Evolutionary conservation across 92 coral and sea anemone genomes (phyloP).

Genomic region (Palythoa caribaeorum): DNA sequence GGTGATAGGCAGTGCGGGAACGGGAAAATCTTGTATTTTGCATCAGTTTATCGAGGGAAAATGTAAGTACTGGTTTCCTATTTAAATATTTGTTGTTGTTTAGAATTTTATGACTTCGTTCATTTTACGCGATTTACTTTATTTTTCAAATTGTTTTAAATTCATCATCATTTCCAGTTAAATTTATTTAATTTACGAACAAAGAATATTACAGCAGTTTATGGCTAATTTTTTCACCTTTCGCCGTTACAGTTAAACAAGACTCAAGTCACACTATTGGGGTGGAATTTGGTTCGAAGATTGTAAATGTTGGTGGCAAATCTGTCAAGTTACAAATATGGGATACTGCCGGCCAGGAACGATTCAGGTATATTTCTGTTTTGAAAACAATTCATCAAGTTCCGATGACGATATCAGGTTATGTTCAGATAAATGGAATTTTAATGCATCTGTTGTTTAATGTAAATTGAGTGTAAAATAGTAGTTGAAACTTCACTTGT

Average conservation of each 20-base stretch:
- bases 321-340: conserved; percentile 97
- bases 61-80: conserved; percentile 75
- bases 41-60: conserved; percentile 99
- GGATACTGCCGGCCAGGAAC: conserved; percentile 99
- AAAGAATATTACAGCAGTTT: background rate
- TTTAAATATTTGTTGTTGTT: background rate
- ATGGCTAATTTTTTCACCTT: background rate
- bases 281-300: conserved; percentile 98
- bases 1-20: conserved; percentile 99
- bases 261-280: conserved; percentile 99
- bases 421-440: background rate
- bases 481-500: too few relatives aligned
- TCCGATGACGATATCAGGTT: background rate
- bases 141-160: background rate
- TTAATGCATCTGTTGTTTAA: too few relatives aligned
- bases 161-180: background rate
- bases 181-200: background rate
- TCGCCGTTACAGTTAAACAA: conserved; percentile 81
- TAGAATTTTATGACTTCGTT: background rate
- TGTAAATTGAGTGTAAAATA: too few relatives aligned
- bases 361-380: conserved; percentile 79
- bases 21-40: conserved; percentile 97
- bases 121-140: background rate
- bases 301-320: conserved; percentile 97
- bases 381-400: background rate